Evolutionary conservation across 2,797 vertebrate genomes (phyloP).

Genomic region (Sebastolobus alascanus): DNA sequence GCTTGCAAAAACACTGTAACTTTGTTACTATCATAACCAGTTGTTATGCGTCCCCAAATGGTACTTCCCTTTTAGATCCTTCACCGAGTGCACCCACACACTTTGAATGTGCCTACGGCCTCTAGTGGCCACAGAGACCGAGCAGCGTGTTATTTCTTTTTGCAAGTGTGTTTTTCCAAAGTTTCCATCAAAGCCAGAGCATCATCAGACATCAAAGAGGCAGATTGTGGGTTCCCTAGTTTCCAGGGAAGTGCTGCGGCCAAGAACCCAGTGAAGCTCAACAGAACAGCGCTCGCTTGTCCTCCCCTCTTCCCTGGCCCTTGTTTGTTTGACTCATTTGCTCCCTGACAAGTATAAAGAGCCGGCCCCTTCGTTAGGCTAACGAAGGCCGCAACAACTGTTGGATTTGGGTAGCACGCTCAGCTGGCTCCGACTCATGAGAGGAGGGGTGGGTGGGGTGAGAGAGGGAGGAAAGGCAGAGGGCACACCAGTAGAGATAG

Average conservation of each 20-base stretch:
- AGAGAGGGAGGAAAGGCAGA: constrained; percentile 27
- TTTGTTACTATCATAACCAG: constrained; percentile 75
- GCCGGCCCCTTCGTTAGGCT: constrained; percentile 83
- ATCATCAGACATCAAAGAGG: constrained; percentile 81
- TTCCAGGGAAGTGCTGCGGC: constrained; percentile 77
- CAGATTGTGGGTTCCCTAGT: constrained; percentile 84
- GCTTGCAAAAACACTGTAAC: constrained; percentile 72
- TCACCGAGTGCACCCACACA: constrained; percentile 66
- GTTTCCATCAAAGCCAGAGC: constrained; percentile 81
- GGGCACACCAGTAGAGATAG: constrained; percentile 58
- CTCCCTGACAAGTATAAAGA: constrained; percentile 84
- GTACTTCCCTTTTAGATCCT: constrained; percentile 65
- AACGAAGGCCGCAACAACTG: constrained; percentile 84
- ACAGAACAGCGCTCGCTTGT: constrained; percentile 80
- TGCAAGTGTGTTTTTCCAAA: constrained; percentile 74
- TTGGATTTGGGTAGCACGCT: constrained; percentile 81
- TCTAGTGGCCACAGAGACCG: constrained; percentile 74
- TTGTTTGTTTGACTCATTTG: constrained; percentile 85
- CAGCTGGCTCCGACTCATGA: constrained; percentile 77
- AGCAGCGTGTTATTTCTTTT: constrained; percentile 74
- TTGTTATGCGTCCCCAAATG: constrained; percentile 73
- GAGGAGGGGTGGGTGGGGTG: constrained; percentile 42
- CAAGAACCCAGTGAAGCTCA: constrained; percentile 82
- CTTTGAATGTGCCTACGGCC: constrained; percentile 74
- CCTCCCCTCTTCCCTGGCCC: constrained; percentile 78